These are phyloP conservation scores for Agelas oroides DNA, from an alignment of 37 sponge, comb jelly and placozoan species.

Conservation along the genomic window DNA sequence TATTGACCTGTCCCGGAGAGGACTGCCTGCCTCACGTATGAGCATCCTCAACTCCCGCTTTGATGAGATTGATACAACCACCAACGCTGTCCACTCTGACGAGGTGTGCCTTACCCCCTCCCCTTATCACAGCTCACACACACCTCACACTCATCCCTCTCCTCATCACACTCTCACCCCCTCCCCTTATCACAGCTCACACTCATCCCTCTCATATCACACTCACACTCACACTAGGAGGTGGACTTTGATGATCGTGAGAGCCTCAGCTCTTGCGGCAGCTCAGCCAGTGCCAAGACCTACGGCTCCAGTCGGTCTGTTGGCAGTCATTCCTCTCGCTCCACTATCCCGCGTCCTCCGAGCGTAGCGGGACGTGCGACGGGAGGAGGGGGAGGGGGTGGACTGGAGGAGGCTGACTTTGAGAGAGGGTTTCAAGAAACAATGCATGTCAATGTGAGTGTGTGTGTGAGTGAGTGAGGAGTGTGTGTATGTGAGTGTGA, in stretches of 20 bases:
- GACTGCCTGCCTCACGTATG: constrained; percentile 48
- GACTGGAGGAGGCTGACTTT: constrained; percentile 64
- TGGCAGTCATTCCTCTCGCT: neutral
- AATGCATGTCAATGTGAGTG: constrained; percentile 52
- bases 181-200: no score
- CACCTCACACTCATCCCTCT: neutral
- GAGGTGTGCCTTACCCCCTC: no score
- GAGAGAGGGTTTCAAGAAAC: constrained; percentile 58
- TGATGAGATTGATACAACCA: constrained; percentile 60
- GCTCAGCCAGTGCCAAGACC: constrained; percentile 28
- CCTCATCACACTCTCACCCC: no score
- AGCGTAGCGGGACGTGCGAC: neutral
- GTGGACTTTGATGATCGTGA: constrained; percentile 31
- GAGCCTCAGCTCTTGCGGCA: constrained; percentile 26
- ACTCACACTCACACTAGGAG: neutral
- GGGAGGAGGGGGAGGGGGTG: constrained; percentile 44
- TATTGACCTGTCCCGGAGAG: constrained; percentile 63
- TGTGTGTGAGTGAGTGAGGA: neutral
- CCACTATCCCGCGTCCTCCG: constrained; percentile 9
- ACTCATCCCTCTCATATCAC: no score
- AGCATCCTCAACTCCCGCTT: constrained; percentile 51
- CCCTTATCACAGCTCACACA: no score
- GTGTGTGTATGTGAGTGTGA: no score
- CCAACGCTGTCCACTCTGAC: neutral
- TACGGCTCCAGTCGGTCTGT: constrained; percentile 11